phyloP scores from a whole-genome alignment of 2,797 vertebrate species.

The Megaceryle alcyon region DNA sequence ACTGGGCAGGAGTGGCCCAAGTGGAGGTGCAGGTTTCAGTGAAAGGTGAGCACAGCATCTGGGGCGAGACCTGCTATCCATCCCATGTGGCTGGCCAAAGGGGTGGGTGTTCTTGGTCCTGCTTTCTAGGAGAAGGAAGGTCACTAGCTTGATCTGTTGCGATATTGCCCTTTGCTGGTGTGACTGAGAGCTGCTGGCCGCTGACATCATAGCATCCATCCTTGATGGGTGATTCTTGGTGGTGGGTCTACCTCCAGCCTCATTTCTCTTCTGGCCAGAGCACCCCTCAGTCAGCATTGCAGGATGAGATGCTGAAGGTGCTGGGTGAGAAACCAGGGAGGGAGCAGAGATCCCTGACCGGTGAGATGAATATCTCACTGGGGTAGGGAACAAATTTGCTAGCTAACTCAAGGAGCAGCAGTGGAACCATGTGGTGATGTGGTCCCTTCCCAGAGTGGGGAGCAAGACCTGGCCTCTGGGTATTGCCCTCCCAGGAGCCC shows the following conservation, averaged over 20 bases:
- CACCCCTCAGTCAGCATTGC: not conserved
- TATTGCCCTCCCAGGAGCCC: accelerated
- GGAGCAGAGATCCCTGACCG: accelerated
- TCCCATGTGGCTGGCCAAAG: accelerated
- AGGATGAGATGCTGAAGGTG: not conserved
- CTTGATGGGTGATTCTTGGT: not conserved
- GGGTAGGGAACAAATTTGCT: not conserved
- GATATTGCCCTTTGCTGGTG: not conserved
- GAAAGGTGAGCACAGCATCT: constrained; percentile 63
- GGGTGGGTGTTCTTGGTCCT: not conserved
- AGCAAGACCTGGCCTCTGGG: accelerated
- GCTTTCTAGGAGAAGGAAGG: not conserved
- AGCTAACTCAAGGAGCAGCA: not conserved
- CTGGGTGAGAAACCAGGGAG: constrained; percentile 19
- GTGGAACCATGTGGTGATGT: not conserved
- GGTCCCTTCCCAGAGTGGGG: accelerated
- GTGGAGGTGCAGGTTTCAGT: constrained; percentile 72
- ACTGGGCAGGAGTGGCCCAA: constrained; percentile 59
- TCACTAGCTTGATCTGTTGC: not conserved
- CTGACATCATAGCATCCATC: not conserved
- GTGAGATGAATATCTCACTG: not conserved
- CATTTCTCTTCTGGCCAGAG: not conserved
- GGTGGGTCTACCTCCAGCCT: not conserved
- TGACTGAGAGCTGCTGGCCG: not conserved
- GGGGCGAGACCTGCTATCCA: accelerated